phyloP scores from a whole-genome alignment of 2,888 invertebrate species.

The Hypselothyrea guttata region DNA sequence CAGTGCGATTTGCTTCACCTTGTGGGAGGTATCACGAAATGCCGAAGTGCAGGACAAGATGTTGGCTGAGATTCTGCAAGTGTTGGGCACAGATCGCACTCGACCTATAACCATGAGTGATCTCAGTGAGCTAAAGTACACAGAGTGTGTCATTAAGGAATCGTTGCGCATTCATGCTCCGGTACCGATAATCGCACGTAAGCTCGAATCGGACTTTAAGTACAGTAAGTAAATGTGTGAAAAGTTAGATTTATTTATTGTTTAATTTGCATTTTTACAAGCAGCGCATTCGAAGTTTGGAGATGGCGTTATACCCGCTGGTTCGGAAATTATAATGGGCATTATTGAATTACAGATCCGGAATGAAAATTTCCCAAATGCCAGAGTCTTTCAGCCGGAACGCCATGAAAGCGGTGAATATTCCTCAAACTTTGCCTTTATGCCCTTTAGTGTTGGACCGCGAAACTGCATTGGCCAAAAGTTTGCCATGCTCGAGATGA shows the following conservation, averaged over 20 bases:
- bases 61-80: conserved; percentile 63
- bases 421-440: too few relatives aligned
- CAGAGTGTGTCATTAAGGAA: conserved; percentile 87
- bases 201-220: conserved; percentile 80
- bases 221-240: conserved; percentile 82
- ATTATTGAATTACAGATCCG: conserved; percentile 50
- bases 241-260: neutral
- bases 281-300: conserved; percentile 55
- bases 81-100: conserved; percentile 62
- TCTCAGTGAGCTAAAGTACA: conserved; percentile 73
- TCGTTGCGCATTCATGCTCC: conserved; percentile 85
- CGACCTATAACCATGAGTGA: conserved; percentile 49
- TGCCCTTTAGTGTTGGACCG: too few relatives aligned
- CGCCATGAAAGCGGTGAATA: conserved; percentile 51
- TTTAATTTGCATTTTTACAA: neutral
- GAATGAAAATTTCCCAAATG: conserved; percentile 50
- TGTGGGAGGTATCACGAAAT: conserved; percentile 72
- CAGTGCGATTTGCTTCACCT: conserved; percentile 69
- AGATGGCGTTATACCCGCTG: conserved; percentile 65
- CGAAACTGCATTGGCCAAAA: too few relatives aligned
- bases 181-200: conserved; percentile 85
- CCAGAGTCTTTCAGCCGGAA: conserved; percentile 69
- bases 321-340: conserved; percentile 59
- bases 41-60: conserved; percentile 72
- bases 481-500: too few relatives aligned